phyloP scores from a whole-genome alignment of 2,888 invertebrate genomes.

The Drosophila ustulata region DNA sequence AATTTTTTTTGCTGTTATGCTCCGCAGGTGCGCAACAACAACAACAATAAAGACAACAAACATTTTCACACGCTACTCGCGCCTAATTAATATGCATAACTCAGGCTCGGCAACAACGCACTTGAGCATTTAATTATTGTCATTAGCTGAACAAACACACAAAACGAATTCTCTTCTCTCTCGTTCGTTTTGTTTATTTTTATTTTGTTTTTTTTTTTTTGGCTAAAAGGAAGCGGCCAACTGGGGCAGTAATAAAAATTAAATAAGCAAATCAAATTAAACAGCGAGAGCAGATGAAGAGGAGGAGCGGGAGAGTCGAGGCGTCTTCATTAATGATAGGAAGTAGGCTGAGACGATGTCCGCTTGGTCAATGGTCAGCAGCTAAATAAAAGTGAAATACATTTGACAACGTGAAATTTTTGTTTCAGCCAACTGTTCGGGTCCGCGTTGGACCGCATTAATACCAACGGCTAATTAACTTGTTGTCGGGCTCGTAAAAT shows the following conservation, averaged over 20 bases:
- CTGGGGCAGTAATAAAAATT: constrained; percentile 60
- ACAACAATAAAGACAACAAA: constrained; percentile 32
- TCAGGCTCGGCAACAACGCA: constrained; percentile 40
- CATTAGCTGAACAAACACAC: constrained; percentile 61
- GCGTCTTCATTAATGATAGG: constrained; percentile 69
- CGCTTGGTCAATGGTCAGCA: constrained; percentile 1
- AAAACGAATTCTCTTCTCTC: constrained; percentile 4
- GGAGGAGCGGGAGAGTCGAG: constrained; percentile 27
- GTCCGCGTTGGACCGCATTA: constrained; percentile 59
- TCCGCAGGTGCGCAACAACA: constrained; percentile 64
- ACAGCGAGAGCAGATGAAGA: constrained; percentile 28
- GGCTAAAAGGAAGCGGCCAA: constrained; percentile 23
- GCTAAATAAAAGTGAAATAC: constrained; percentile 50
- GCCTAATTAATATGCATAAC: constrained; percentile 67
- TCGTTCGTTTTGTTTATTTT: neutral
- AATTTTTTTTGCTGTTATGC: constrained; percentile 19
- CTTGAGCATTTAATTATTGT: constrained; percentile 70
- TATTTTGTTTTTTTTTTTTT: constrained; percentile 15
- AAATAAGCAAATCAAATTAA: constrained; percentile 61
- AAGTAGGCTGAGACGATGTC: constrained; percentile 32
- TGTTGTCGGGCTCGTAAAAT: constrained; percentile 80
- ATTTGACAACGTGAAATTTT: constrained; percentile 71
- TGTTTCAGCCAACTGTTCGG: constrained; percentile 63
- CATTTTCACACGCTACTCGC: constrained; percentile 66
- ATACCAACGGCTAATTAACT: constrained; percentile 78